Conservation (phyloP, 2,888 invertebrate species). For the Capitulum mitella region DNA sequence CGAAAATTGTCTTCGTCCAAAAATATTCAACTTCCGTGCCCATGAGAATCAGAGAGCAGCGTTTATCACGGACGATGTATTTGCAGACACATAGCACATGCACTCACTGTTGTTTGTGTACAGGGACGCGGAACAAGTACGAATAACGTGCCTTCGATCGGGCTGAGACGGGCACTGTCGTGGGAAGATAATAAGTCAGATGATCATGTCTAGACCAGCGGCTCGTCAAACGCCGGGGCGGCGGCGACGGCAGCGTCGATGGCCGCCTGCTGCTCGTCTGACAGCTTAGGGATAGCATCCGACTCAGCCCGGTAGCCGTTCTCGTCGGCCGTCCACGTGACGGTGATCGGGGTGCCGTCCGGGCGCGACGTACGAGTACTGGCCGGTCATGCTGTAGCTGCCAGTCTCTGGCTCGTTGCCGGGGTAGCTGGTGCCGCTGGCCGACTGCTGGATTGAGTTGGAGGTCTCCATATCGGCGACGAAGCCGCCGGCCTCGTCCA, state of each 20-base stretch:
- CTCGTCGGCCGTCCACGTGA: neutral
- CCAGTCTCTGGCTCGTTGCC: neutral
- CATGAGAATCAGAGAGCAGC: no score
- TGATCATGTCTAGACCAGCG: no score
- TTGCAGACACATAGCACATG: neutral
- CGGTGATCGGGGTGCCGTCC: neutral
- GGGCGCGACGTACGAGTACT: neutral
- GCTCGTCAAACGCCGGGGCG: no score
- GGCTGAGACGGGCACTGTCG: no score
- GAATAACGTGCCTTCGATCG: no score
- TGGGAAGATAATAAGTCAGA: no score
- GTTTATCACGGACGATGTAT: no score
- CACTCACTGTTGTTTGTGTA: neutral
- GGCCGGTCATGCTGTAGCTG: neutral
- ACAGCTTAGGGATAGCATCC: neutral
- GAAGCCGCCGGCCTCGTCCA: neutral
- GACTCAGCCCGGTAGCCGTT: neutral
- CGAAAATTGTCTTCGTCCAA: no score
- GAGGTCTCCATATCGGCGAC: neutral
- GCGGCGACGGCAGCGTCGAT: no score
- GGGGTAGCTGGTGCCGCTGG: neutral
- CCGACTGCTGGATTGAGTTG: neutral
- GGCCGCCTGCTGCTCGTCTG: neutral
- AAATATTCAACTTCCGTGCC: no score
- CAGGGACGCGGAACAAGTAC: no score